Base-by-base conservation (phyloP, 2,113 vertebrate species). In the Gymnarchus niloticus region DNA sequence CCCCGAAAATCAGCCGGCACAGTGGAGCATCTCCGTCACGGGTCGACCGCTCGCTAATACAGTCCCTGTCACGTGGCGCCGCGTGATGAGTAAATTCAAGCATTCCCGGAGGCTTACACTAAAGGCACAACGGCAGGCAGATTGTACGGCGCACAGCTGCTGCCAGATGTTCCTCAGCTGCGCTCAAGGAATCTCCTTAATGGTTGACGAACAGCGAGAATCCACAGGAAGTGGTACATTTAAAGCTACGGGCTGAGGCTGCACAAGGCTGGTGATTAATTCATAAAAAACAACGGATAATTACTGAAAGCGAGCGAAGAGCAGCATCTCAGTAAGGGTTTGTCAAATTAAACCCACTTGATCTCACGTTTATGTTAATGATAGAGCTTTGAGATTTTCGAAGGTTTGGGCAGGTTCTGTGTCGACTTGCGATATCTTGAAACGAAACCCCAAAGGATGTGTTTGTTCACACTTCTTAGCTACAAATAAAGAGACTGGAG, bases 141-240 rank as follows among this genome's bases (percentile, higher is more conserved):
- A 49, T 65, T 28, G 23, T 51, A 25, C 61, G 28, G 25, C 28
- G 17, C 28, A 5, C 44, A 54, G 80, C 46, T 19, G 21, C 51
- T 37, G 80, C 51, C 80, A 82, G 80, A 82, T 82, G 80, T 82
- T 82, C 48, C 51, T 33, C 8, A 54, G 51, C 25, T 28, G 17
- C 51, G 19, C 25, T 82, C 51, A 9, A 8, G 51, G 80, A 54
- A 51, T 19, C 28, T 6, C 2, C 28, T 76, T 37, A 77, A 77
- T 19, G 44, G 73, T 37, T 28, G 12, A n/a, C n/a, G 17, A 51
- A 21, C 5, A 51, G 14, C 8, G 17, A 56, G 12, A n/a, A 25
- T 7, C 80, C 51, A 21, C 51, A 54, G 48, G 51, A 51, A 82
- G 80, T 1, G 51, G 28, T n/a, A 82, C 3, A 51, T 82, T 33